Percentiles rank a stretch among this genome's conserved stretches.
Conservation (phyloP, 2,888 invertebrate species). For the Sisyra nigra region DNA sequence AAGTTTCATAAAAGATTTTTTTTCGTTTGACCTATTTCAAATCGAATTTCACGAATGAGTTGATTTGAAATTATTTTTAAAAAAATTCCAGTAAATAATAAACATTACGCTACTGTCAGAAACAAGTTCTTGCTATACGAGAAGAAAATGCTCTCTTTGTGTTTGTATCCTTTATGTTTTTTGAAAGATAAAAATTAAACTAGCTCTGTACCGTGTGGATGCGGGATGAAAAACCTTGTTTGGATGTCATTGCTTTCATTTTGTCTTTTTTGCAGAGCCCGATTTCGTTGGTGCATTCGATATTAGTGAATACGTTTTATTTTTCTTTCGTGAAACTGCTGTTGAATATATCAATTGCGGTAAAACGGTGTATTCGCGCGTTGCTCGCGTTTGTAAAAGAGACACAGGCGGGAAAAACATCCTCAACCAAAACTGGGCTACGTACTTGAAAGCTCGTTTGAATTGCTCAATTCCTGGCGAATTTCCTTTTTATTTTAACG, state of each 20-base stretch:
- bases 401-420: slow-evolving; percentile 49
- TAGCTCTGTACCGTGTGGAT: no score
- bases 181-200: no score
- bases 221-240: no score
- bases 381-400: slow-evolving; percentile 56
- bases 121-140: no score
- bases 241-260: slow-evolving; percentile 6
- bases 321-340: slow-evolving; percentile 36
- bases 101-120: no score
- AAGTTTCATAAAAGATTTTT: no score
- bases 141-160: no score
- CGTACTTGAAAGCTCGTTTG: slow-evolving; percentile 48
- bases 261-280: slow-evolving; percentile 36
- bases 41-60: no score
- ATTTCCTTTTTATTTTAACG: slow-evolving; percentile 60
- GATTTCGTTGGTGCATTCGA: slow-evolving; percentile 58
- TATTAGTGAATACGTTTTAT: slow-evolving; percentile 47
- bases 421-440: slow-evolving; percentile 49
- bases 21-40: no score
- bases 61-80: no score
- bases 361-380: slow-evolving; percentile 51
- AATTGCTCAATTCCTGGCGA: slow-evolving; percentile 58
- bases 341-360: slow-evolving; percentile 51
- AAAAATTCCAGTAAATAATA: no score
- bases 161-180: no score